Percentiles rank a stretch among this genome's conserved stretches.
phyloP scores from a whole-genome alignment of 1,140 invertebrate species.

The Lasioglossum albipes region DNA sequence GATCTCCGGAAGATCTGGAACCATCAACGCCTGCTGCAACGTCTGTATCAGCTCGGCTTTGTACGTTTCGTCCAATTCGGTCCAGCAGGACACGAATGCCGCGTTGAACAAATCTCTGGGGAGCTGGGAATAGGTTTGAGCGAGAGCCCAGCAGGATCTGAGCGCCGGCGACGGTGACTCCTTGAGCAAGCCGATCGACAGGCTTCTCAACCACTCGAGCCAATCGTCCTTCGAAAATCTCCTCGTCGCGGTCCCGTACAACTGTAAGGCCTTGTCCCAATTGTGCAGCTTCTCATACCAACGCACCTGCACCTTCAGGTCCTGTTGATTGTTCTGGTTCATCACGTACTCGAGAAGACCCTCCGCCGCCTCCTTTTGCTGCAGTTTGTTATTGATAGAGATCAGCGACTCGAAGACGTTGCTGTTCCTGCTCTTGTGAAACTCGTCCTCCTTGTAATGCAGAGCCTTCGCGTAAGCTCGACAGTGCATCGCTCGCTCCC shows the following conservation, averaged over 20 bases:
- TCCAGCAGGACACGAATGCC: slow-evolving; percentile 99
- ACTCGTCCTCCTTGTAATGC: slow-evolving; percentile 99
- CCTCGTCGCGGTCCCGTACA: slow-evolving; percentile 92
- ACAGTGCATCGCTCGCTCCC: slow-evolving; percentile 91
- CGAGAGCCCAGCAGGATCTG: slow-evolving; percentile 93
- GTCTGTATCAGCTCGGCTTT: slow-evolving; percentile 93
- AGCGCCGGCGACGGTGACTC: slow-evolving; percentile 97
- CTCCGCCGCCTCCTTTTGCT: slow-evolving; percentile 98
- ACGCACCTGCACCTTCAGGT: slow-evolving; percentile 92
- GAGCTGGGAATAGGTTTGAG: slow-evolving; percentile 96
- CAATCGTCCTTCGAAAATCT: slow-evolving; percentile 98
- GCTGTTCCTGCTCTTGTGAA: slow-evolving; percentile 84
- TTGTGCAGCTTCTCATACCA: slow-evolving; percentile 99
- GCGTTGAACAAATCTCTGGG: slow-evolving; percentile 98
- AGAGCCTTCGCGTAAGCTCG: slow-evolving; percentile 96
- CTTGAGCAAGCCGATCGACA: slow-evolving; percentile 96
- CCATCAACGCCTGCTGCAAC: slow-evolving; percentile 93
- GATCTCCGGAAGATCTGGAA: slow-evolving; percentile 97
- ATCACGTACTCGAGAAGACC: slow-evolving; percentile 95
- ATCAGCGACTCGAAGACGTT: slow-evolving; percentile 96
- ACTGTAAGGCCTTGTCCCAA: slow-evolving; percentile 98
- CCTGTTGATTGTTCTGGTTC: slow-evolving; percentile 84
- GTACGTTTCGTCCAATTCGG: slow-evolving; percentile 91
- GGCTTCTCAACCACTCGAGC: slow-evolving; percentile 96
- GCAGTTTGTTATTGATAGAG: slow-evolving; percentile 99